Evolutionary conservation across 2,797 vertebrate species (phyloP), one percentile per base, ranked within the genome.

Genomic region (Furcifer pardalis): DNA sequence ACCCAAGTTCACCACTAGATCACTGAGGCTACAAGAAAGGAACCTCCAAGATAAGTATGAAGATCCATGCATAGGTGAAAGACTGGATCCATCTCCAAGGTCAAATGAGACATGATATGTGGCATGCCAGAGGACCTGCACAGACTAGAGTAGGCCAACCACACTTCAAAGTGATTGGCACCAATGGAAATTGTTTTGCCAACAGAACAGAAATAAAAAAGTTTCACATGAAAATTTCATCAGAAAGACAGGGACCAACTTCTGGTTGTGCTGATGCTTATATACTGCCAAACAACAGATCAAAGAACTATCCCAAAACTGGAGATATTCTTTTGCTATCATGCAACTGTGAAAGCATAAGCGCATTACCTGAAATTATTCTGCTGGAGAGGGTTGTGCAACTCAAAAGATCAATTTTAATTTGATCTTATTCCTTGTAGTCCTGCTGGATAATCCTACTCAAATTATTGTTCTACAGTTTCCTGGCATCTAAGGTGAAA

Each of bases 401-500:
- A 79, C 68, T 68, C 76, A 12, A 32, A 79, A 44, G 81, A 87
- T 80, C 77, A 87, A 80, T 83, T 79, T 60, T 69, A 87, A 83
- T 84, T 15, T 0, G 44, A 76, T 78, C 77, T 21, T 84, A 1
- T 37, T 77, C 13, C 66, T 8, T 62, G 37, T 80, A 87, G 84
- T 83, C 40, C n/a, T 4, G 71, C 52, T 23, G 5, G 77, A 83
- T 83, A 75, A 83, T 83, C 69, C 59, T 79, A 1, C 27, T 89
- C 46, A 27, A 21, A 86, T 78, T 86, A 83, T 86, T 79, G 84
- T 85, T 86, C 81, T 74, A 79, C 85, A 83, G 60, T 37, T 79
- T 79, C 42, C 68, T 79, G 44, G 30, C 12, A 80, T 84, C 87
- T 71, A 9, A 91, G 27, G 46, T 80, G 84, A 71, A 80, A 49